Percentiles rank a stretch among this genome's conserved stretches.
Evolutionary conservation across 1,140 invertebrate species (phyloP).

Genomic region (Maniola jurtina): DNA sequence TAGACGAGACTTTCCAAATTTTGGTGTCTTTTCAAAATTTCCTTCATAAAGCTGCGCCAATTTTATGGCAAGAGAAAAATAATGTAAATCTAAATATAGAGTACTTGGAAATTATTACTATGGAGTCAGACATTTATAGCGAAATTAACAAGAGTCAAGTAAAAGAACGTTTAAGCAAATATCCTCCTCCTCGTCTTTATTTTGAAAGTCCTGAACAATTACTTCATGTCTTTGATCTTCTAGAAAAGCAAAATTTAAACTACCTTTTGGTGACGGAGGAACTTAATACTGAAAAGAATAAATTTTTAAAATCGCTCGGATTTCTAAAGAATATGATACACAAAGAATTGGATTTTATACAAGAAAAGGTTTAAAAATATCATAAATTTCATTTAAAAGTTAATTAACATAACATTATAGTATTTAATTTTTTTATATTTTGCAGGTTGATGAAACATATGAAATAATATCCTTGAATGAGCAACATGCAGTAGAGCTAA

Average conservation of each 20-base stretch:
- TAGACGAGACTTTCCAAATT: conserved; percentile 81
- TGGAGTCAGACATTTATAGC: conserved; percentile 55
- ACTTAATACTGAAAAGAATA: conserved; percentile 75
- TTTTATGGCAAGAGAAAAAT: conserved; percentile 35
- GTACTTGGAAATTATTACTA: conserved; percentile 47
- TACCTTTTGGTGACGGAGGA: conserved; percentile 82
- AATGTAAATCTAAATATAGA: conserved; percentile 31
- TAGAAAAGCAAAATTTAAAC: conserved; percentile 83
- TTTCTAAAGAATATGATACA: conserved; percentile 45
- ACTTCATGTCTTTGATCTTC: conserved; percentile 77
- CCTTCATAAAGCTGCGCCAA: conserved; percentile 49
- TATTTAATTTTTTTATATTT: conserved; percentile 18
- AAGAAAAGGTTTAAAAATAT: conserved; percentile 51
- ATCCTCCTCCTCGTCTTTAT: conserved; percentile 75
- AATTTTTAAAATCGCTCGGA: conserved; percentile 56
- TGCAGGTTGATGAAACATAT: conserved; percentile 59
- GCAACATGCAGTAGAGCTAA: conserved; percentile 55
- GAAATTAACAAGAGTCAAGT: conserved; percentile 56
- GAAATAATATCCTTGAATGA: conserved; percentile 53
- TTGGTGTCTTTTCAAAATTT: conserved; percentile 83
- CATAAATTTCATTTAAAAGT: conserved; percentile 3
- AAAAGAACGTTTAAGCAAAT: conserved; percentile 64
- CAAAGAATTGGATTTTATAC: conserved; percentile 54
- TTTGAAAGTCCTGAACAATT: conserved; percentile 81
- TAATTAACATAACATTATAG: neutral